Percentiles rank a stretch among this genome's conserved stretches.
phyloP scores from a whole-genome alignment of 2,888 invertebrate genomes.

The Drosophila nigricruria region DNA sequence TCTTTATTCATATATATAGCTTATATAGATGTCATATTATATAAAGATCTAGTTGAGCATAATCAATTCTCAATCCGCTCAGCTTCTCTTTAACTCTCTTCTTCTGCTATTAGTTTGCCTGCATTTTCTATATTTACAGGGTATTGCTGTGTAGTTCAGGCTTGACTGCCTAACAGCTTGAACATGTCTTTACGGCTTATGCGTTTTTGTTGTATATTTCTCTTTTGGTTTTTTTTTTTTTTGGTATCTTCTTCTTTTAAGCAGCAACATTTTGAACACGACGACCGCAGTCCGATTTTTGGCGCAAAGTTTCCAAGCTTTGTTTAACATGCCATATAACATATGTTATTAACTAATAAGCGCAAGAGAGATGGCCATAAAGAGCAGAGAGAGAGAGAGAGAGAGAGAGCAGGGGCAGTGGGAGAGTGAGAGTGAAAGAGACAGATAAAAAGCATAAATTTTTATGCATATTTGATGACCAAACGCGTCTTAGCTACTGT shows the following conservation, averaged over 20 bases:
- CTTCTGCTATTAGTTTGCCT: neutral
- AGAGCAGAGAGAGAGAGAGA: neutral
- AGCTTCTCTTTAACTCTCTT: neutral
- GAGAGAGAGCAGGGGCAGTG: neutral
- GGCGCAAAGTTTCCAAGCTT: constrained; percentile 37
- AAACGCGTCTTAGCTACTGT: neutral
- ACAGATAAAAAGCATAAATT: constrained; percentile 12
- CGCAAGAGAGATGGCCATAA: neutral
- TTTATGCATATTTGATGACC: constrained; percentile 55
- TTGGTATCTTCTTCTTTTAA: constrained; percentile 15
- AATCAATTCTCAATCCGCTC: constrained; percentile 1
- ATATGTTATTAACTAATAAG: constrained; percentile 30
- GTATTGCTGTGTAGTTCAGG: neutral
- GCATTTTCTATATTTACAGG: neutral
- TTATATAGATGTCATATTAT: neutral
- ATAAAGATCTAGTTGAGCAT: neutral
- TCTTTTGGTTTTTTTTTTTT: neutral
- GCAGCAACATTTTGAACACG: constrained; percentile 53
- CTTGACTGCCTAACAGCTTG: neutral
- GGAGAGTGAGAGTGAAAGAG: neutral
- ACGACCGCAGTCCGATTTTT: constrained; percentile 37
- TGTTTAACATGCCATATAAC: constrained; percentile 52
- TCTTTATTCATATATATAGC: too few species aligned
- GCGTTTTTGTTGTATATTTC: neutral
- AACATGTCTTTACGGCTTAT: constrained; percentile 1